Evolutionary conservation across 2,113 vertebrate genomes (phyloP), one percentile per base, ranked within the genome.

Genomic region (Catharus minimus): DNA sequence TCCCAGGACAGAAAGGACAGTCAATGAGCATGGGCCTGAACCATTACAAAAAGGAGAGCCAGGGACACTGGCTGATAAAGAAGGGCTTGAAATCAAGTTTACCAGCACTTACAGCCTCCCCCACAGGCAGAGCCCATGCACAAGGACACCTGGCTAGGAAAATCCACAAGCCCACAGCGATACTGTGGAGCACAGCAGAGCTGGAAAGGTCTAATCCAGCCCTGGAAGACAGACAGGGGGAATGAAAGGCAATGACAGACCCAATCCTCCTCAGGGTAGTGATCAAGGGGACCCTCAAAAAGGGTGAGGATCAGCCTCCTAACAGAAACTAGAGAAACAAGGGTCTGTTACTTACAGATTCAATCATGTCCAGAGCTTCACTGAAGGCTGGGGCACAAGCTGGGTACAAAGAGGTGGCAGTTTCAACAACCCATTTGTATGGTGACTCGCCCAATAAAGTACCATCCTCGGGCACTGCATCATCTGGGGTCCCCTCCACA

Each of bases 361-460:
- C 99, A 44, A 99, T 99, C 97, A 99, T 96, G 71, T 99, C 99
- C 96, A 99, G 97, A 89, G 99, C 98, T 95, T 99, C 99, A 16
- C 96, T 98, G 88, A 99, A 93, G 4, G 95, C 97, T 6, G 98
- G 98, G 9, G 96, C 98, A 5, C 97, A 96, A 0, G 97, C 87
- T 4, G 98, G 98, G 32, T 98, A 98, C 44, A 99, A 97, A 86
- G 97, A 99, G 62, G 97, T 99, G 2, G 98, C 96, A n/a, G 98
- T 96, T 96, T 99, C 99, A 4, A 98, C 98, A 5, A 98, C 98
- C 99, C 99, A 99, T 79, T 96, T 98, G 87, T 98, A 98, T 0
- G 95, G 82, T 14, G 86, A 98, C 5, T 97, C 93, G 0, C 94
- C 96, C 27, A 96, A 95, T 0, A 96, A 73, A 1, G 92, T 5